A percentile compares a stretch with the other conserved stretches of the same genome.
phyloP scores from a whole-genome alignment of 1,140 invertebrate genomes.

The Phortica variegata region DNA sequence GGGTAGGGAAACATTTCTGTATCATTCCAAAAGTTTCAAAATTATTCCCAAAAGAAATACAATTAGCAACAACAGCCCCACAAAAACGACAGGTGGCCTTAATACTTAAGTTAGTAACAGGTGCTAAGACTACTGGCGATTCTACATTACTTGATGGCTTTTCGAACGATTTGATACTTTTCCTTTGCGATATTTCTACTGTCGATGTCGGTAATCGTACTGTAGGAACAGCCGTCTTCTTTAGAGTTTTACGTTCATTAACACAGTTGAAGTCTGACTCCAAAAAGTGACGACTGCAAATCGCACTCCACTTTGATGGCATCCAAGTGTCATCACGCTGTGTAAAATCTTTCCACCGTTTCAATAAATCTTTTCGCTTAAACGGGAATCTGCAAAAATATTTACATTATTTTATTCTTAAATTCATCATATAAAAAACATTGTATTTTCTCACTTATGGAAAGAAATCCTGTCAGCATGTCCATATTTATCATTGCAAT shows the following conservation, averaged over 20 bases:
- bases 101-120: background rate
- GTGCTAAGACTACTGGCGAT: background rate
- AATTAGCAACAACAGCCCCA: slow-evolving; percentile 23
- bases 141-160: background rate
- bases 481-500: slow-evolving; percentile 51
- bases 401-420: background rate
- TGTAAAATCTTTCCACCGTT: slow-evolving; percentile 48
- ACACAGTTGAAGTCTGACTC: slow-evolving; percentile 41
- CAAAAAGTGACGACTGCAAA: slow-evolving; percentile 46
- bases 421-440: background rate
- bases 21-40: slow-evolving; percentile 50
- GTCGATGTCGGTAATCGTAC: slow-evolving; percentile 8
- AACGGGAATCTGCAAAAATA: slow-evolving; percentile 39
- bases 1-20: slow-evolving; percentile 50
- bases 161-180: slow-evolving; percentile 22
- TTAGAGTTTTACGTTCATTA: slow-evolving; percentile 40
- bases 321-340: slow-evolving; percentile 39
- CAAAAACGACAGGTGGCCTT: slow-evolving; percentile 45
- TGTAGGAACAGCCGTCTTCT: slow-evolving; percentile 45
- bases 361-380: slow-evolving; percentile 38
- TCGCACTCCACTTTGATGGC: slow-evolving; percentile 48
- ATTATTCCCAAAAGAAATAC: slow-evolving; percentile 42
- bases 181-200: slow-evolving; percentile 4
- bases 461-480: slow-evolving; percentile 49
- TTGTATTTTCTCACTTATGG: slow-evolving; percentile 32